Conservation (phyloP, 2,888 invertebrate genomes). For the Pachymerium ferrugineum region DNA sequence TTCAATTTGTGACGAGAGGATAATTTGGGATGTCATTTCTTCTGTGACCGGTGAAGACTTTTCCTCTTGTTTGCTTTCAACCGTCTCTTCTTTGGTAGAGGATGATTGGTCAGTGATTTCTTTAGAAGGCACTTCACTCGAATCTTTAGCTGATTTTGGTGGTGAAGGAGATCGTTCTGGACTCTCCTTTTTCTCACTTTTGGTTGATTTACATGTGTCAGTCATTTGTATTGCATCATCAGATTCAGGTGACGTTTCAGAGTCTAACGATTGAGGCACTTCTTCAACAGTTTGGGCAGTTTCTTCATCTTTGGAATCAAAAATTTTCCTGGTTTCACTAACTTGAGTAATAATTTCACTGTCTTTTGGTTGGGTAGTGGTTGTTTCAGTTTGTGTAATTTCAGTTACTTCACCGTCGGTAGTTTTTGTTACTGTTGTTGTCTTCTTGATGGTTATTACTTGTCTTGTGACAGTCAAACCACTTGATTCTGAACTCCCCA, state of each 20-base stretch:
- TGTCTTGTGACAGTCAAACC: too few relatives aligned
- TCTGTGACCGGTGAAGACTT: not conserved
- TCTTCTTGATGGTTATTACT: too few relatives aligned
- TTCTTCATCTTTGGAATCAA: too few relatives aligned
- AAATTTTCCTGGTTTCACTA: too few relatives aligned
- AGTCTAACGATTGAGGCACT: too few relatives aligned
- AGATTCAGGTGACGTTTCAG: not conserved
- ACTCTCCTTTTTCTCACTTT: not conserved
- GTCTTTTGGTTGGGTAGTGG: too few relatives aligned
- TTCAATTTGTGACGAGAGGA: too few relatives aligned
- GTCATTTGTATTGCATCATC: not conserved
- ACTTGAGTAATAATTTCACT: too few relatives aligned
- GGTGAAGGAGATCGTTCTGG: conserved; percentile 12
- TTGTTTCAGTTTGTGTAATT: too few relatives aligned
- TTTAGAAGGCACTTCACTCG: not conserved
- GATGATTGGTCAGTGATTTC: not conserved
- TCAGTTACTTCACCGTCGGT: too few relatives aligned
- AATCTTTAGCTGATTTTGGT: not conserved
- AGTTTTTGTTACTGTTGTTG: not conserved
- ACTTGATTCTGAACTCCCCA: too few relatives aligned
- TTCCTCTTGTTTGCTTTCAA: not conserved
- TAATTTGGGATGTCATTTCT: conserved; percentile 4
- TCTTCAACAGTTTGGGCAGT: too few relatives aligned
- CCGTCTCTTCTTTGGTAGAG: not conserved
- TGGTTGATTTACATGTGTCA: not conserved